phyloP scores from a whole-genome alignment of 2,797 vertebrate genomes.

The Rhinoraja longicauda region DNA sequence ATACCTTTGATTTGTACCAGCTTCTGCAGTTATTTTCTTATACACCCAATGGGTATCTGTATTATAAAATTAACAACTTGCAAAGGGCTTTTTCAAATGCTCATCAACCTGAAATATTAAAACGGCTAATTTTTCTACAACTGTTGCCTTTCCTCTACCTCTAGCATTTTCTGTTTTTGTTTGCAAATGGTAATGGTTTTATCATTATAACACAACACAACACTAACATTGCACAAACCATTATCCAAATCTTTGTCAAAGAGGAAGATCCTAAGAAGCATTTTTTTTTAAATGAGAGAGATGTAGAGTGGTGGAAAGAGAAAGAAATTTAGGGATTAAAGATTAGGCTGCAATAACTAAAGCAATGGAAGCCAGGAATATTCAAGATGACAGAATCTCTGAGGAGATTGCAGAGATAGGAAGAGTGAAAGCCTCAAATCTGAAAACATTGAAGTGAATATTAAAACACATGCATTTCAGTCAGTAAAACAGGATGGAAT shows the following conservation, averaged over 20 bases:
- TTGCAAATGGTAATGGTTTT: too few relatives aligned
- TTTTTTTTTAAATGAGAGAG: neutral
- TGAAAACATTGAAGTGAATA: neutral
- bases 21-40: too few relatives aligned
- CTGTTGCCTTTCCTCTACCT: too few relatives aligned
- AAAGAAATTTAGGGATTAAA: neutral
- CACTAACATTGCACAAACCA: too few relatives aligned
- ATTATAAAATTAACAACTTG: too few relatives aligned
- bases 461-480: neutral
- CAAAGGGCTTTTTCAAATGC: too few relatives aligned
- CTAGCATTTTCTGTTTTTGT: too few relatives aligned
- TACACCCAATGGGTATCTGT: too few relatives aligned
- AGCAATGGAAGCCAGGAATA: neutral
- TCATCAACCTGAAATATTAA: too few relatives aligned
- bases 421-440: neutral
- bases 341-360: neutral
- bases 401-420: neutral
- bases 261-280: neutral
- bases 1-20: too few relatives aligned
- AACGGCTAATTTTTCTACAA: too few relatives aligned
- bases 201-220: too few relatives aligned
- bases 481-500: neutral
- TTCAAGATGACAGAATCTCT: neutral
- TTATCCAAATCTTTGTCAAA: neutral
- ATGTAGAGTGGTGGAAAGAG: neutral